phyloP scores from a whole-genome alignment of 2,113 vertebrate species.

The Microtus pennsylvanicus region DNA sequence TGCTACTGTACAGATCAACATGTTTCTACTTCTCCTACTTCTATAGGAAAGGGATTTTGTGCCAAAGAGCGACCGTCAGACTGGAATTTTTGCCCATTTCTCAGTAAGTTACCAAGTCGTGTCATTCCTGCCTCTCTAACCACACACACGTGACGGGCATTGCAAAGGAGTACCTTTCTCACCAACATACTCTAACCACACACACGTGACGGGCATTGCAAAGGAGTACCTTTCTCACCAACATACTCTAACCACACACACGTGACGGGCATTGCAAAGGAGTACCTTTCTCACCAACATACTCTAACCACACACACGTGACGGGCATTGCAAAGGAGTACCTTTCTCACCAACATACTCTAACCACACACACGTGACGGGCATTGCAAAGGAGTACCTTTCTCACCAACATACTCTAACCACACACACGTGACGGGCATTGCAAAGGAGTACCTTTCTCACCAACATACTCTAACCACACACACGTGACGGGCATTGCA shows the following conservation, averaged over 20 bases:
- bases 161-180: constrained; percentile 50
- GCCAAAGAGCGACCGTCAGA: neutral
- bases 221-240: constrained; percentile 59
- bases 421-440: neutral
- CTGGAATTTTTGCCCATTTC: neutral
- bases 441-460: constrained; percentile 52
- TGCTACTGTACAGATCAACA: neutral
- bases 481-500: neutral
- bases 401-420: constrained; percentile 46
- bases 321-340: constrained; percentile 22
- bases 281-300: too few species aligned
- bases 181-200: neutral
- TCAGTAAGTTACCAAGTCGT: constrained; percentile 6
- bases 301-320: neutral
- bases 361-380: neutral
- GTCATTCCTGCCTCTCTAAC: constrained; percentile 19
- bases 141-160: neutral
- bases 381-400: constrained; percentile 42
- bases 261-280: constrained; percentile 5
- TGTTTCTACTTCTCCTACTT: neutral
- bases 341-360: too few species aligned
- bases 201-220: neutral
- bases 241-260: neutral
- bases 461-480: constrained; percentile 1
- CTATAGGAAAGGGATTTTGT: constrained; percentile 19